These are phyloP conservation scores for Scaptomyza cyrtandrae DNA, from an alignment of 2,888 invertebrate genomes.

Conservation along the genomic window DNA sequence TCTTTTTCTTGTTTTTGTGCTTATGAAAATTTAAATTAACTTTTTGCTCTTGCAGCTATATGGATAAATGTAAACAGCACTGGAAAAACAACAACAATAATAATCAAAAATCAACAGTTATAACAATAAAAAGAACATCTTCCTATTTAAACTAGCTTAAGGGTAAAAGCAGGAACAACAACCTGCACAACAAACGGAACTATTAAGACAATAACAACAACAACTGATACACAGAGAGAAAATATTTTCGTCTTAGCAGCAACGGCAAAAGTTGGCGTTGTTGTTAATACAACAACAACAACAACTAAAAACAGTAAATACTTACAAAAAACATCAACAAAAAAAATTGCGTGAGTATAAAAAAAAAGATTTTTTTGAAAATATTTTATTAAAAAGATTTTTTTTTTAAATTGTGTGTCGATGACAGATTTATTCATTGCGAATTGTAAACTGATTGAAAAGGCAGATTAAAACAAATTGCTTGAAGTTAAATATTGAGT, in stretches of 20 bases:
- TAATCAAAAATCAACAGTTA: slow-evolving; percentile 31
- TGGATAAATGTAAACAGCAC: slow-evolving; percentile 63
- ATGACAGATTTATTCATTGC: slow-evolving; percentile 19
- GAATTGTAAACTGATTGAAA: neutral
- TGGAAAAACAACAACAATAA: slow-evolving; percentile 33
- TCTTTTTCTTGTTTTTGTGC: neutral
- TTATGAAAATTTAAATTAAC: slow-evolving; percentile 10
- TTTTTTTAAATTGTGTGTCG: slow-evolving; percentile 18
- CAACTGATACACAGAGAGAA: slow-evolving; percentile 21
- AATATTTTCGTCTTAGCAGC: slow-evolving; percentile 34
- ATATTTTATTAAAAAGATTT: slow-evolving; percentile 2
- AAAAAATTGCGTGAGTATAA: slow-evolving; percentile 63
- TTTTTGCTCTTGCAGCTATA: slow-evolving; percentile 51
- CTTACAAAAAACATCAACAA: slow-evolving; percentile 34
- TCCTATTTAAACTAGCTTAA: slow-evolving; percentile 7
- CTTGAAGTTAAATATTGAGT: neutral
- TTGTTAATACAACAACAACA: slow-evolving; percentile 33
- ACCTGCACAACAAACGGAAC: slow-evolving; percentile 20
- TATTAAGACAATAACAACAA: slow-evolving; percentile 8
- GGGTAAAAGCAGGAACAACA: slow-evolving; percentile 16
- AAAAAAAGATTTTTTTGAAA: neutral
- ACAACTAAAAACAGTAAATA: slow-evolving; percentile 28
- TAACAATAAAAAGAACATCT: slow-evolving; percentile 32
- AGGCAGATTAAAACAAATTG: slow-evolving; percentile 1
- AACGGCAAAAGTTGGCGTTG: slow-evolving; percentile 27